A percentile compares a stretch with the other conserved stretches of the same genome.
phyloP scores from a whole-genome alignment of 2,797 vertebrate genomes.

The Microchirus variegatus region DNA sequence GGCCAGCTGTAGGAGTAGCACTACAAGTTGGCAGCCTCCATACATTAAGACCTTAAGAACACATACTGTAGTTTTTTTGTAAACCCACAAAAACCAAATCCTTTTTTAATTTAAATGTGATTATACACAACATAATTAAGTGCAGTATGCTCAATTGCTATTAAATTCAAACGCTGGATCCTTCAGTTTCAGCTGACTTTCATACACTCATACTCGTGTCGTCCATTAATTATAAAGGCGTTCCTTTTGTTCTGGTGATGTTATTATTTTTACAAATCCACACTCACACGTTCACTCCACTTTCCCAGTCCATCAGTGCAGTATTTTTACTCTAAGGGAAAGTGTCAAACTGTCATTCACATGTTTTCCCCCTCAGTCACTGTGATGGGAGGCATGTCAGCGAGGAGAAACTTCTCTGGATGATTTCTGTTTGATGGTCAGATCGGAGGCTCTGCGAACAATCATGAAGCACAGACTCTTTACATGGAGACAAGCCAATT shows the following conservation, averaged over 20 bases:
- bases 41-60: no score
- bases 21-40: no score
- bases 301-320: constrained; percentile 36
- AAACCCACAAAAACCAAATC: no score
- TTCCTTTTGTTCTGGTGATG: constrained; percentile 40
- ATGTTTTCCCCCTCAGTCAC: constrained; percentile 69
- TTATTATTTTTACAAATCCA: constrained; percentile 18
- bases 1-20: no score
- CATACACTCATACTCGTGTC: background rate
- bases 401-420: constrained; percentile 28
- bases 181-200: no score
- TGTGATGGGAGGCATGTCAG: constrained; percentile 40
- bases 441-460: constrained; percentile 59
- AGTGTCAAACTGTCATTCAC: constrained; percentile 47
- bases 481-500: constrained; percentile 70
- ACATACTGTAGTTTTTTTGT: no score
- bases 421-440: constrained; percentile 32
- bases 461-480: constrained; percentile 55
- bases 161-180: no score
- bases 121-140: no score
- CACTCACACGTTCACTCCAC: constrained; percentile 10
- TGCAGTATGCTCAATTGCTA: no score
- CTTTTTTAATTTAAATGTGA: no score
- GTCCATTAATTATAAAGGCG: constrained; percentile 30
- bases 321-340: constrained; percentile 30